phyloP scores from a whole-genome alignment of 2,113 vertebrate species.

The Sisor rabdophorus region DNA sequence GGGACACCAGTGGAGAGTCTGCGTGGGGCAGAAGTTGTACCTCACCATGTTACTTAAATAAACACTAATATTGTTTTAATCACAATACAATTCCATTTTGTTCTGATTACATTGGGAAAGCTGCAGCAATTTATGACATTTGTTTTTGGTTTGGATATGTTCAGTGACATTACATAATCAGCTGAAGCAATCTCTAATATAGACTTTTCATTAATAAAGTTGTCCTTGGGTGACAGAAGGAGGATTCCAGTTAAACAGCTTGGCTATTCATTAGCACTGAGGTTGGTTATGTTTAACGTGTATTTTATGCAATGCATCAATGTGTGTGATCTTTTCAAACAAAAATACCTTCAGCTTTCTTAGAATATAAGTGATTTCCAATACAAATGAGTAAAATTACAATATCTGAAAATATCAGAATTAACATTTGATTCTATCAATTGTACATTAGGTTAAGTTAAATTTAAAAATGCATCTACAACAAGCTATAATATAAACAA shows the following conservation, averaged over 20 bases:
- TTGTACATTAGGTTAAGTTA: background rate
- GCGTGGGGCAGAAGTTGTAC: no score
- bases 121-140: background rate
- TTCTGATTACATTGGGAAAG: background rate
- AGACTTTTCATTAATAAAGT: background rate
- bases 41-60: no score
- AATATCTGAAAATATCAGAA: background rate
- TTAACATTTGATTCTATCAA: background rate
- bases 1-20: no score
- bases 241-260: background rate
- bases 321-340: background rate
- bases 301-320: background rate
- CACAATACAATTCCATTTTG: background rate
- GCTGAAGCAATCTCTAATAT: background rate
- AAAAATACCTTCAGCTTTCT: constrained; percentile 12
- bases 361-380: background rate
- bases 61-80: no score
- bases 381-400: background rate
- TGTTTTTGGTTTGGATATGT: background rate
- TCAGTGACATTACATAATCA: background rate
- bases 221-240: background rate
- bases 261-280: constrained; percentile 4
- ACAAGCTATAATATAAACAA: background rate
- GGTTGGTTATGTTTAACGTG: background rate
- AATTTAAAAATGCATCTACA: background rate